Percentiles rank a stretch among this genome's conserved stretches.
Conservation (phyloP, 2,113 vertebrate species). For the Calyptommatus sinebrachiatus region DNA sequence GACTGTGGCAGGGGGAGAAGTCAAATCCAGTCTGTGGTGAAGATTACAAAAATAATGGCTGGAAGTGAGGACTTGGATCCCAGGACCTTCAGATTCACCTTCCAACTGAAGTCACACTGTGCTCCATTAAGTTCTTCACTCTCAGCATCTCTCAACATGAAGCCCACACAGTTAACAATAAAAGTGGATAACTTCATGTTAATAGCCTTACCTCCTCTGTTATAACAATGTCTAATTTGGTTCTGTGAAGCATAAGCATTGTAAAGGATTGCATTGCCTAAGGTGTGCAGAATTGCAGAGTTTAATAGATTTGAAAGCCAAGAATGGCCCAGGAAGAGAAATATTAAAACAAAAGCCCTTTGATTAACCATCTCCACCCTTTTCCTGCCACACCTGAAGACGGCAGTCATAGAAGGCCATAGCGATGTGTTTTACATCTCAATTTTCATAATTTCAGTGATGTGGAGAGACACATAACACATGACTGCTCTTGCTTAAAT, state of each 20-base stretch:
- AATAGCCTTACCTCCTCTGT: constrained; percentile 59
- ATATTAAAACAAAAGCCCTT: constrained; percentile 50
- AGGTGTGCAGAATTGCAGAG: constrained; percentile 69
- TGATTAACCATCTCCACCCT: constrained; percentile 46
- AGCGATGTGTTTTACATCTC: neutral
- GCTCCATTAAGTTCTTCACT: neutral
- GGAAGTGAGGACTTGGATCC: neutral
- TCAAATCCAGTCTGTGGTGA: neutral
- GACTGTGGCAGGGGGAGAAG: neutral
- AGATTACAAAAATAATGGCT: neutral
- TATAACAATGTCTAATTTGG: constrained; percentile 53
- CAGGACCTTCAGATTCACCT: neutral
- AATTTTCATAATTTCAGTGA: neutral
- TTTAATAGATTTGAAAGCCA: constrained; percentile 68
- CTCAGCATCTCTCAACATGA: neutral
- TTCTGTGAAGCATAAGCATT: constrained; percentile 60
- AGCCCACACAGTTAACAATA: constrained; percentile 1
- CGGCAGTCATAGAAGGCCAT: neutral
- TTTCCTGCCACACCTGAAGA: constrained; percentile 32
- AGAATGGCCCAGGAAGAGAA: constrained; percentile 52
- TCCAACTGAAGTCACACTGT: neutral
- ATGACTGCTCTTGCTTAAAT: constrained; percentile 13
- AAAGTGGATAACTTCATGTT: constrained; percentile 25
- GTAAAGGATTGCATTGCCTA: constrained; percentile 55
- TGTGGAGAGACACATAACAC: accelerated